Evolutionary conservation across 1,140 invertebrate genomes (phyloP).

Genomic region (Heliconius nattereri): DNA sequence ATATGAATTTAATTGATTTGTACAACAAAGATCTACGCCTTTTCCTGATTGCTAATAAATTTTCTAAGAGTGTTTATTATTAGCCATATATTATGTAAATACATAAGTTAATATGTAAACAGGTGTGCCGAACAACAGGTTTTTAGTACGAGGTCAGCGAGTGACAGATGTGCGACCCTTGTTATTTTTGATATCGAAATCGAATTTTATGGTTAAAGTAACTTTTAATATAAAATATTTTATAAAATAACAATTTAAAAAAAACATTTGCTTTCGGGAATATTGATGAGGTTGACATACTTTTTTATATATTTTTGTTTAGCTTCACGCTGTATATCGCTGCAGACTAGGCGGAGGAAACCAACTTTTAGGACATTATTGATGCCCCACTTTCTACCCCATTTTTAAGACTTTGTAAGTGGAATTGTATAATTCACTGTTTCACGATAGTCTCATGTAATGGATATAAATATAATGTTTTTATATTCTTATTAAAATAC

Average conservation of each 20-base stretch:
- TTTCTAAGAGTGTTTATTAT: conserved; percentile 16
- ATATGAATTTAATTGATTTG: background rate
- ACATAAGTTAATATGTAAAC: conserved; percentile 6
- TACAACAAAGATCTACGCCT: background rate
- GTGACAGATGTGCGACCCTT: conserved; percentile 12
- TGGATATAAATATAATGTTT: too few relatives aligned
- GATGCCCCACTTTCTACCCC: too few relatives aligned
- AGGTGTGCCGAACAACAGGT: conserved; percentile 10
- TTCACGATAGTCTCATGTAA: too few relatives aligned
- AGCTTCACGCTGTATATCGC: too few relatives aligned
- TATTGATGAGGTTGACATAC: too few relatives aligned
- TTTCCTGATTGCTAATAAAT: background rate
- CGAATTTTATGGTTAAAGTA: background rate
- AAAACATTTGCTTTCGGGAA: too few relatives aligned
- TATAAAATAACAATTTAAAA: background rate
- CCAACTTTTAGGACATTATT: too few relatives aligned
- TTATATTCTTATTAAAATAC: too few relatives aligned
- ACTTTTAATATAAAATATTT: background rate
- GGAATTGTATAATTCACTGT: too few relatives aligned
- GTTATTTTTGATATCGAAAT: conserved; percentile 2
- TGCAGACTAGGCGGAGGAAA: too few relatives aligned
- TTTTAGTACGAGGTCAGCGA: conserved; percentile 4
- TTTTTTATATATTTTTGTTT: too few relatives aligned
- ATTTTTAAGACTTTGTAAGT: too few relatives aligned
- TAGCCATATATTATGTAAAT: background rate